Evolutionary conservation across 1,140 invertebrate species (phyloP).

Genomic region (Scaptomyza montana): DNA sequence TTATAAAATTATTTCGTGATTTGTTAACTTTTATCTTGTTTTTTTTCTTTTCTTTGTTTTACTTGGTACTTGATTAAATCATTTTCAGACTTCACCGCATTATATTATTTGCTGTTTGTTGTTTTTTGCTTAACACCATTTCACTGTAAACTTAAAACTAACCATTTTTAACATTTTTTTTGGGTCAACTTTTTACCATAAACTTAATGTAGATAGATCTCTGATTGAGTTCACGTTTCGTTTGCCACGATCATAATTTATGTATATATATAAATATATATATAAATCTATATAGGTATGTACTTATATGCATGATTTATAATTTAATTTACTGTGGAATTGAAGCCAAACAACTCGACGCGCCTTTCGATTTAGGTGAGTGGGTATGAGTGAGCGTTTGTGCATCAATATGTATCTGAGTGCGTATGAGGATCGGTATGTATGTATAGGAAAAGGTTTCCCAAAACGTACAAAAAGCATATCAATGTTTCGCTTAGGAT

Average conservation of each 20-base stretch:
- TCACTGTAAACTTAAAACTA: constrained; percentile 64
- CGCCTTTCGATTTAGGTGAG: constrained; percentile 29
- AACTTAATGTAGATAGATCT: constrained; percentile 76
- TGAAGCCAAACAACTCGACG: constrained; percentile 28
- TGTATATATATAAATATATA: constrained; percentile 19
- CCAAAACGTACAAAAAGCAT: constrained; percentile 43
- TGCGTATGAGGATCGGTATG: constrained; percentile 27
- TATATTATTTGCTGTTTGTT: constrained; percentile 52
- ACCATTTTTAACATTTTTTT: constrained; percentile 68
- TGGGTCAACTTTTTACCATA: constrained; percentile 72
- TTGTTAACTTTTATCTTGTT: constrained; percentile 44
- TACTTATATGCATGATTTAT: constrained; percentile 66
- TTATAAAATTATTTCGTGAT: constrained; percentile 70
- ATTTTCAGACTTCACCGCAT: constrained; percentile 82
- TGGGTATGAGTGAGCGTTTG: constrained; percentile 6
- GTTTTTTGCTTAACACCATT: constrained; percentile 60
- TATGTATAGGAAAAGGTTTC: constrained; percentile 42
- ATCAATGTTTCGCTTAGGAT: constrained; percentile 26
- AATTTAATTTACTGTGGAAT: constrained; percentile 61
- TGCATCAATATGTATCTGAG: not conserved
- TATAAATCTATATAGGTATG: constrained; percentile 17
- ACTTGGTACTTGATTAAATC: constrained; percentile 82
- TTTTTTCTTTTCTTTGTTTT: constrained; percentile 36
- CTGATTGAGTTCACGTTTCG: constrained; percentile 56
- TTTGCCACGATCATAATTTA: constrained; percentile 40